A percentile compares a stretch with the other conserved stretches of the same genome.
phyloP scores from a whole-genome alignment of 2,113 vertebrate species.

The Motacilla alba region DNA sequence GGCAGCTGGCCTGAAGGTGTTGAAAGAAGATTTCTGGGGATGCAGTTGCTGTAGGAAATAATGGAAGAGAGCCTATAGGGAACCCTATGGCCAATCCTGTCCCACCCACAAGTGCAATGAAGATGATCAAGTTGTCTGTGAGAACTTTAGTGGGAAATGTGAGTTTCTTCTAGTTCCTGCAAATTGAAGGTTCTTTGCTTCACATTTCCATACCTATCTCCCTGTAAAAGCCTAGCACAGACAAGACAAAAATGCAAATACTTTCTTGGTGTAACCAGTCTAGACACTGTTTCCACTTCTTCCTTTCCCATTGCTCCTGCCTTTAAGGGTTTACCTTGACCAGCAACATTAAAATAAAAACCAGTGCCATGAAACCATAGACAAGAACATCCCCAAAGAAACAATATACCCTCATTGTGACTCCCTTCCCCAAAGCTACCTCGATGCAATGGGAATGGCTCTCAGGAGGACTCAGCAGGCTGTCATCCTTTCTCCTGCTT shows the following conservation, averaged over 20 bases:
- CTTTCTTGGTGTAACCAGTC: background rate
- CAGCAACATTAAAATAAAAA: background rate
- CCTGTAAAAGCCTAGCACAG: background rate
- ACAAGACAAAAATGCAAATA: background rate
- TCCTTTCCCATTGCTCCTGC: background rate
- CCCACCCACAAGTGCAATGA: background rate
- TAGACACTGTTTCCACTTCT: background rate
- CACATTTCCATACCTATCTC: background rate
- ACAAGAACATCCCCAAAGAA: background rate
- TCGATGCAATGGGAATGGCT: background rate
- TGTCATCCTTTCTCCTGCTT: conserved; percentile 42
- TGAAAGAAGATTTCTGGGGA: background rate
- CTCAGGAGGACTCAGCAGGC: background rate
- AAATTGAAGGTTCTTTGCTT: background rate
- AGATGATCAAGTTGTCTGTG: background rate
- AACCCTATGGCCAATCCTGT: fast-evolving
- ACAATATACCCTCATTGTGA: background rate
- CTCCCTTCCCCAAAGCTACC: background rate
- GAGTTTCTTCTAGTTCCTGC: background rate
- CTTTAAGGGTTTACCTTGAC: background rate
- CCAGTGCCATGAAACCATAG: background rate
- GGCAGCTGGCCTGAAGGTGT: background rate
- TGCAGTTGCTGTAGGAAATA: background rate
- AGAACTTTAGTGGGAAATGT: background rate
- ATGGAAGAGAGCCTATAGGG: background rate